phyloP scores from a whole-genome alignment of 2,797 vertebrate genomes.

The Urophycis tenuis region DNA sequence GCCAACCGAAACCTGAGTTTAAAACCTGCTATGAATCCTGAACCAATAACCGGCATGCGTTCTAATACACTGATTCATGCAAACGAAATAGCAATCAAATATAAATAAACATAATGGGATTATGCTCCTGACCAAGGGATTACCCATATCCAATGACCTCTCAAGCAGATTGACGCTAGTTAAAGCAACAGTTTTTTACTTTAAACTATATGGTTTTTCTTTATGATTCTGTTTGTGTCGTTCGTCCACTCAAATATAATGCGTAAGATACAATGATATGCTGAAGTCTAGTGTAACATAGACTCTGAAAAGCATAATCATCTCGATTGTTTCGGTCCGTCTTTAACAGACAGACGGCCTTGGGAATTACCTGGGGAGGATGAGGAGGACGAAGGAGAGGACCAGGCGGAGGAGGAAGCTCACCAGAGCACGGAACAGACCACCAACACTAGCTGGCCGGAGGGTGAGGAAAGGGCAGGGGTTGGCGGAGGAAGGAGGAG shows the following conservation, averaged over 20 bases:
- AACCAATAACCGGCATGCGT: not conserved
- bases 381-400: constrained; percentile 61
- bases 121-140: not conserved
- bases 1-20: not conserved
- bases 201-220: no score
- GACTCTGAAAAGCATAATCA: not conserved
- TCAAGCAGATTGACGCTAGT: not conserved
- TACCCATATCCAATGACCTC: not conserved
- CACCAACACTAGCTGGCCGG: not conserved
- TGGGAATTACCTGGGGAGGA: constrained; percentile 63
- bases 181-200: no score
- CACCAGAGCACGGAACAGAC: constrained; percentile 52
- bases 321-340: not conserved
- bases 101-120: not conserved
- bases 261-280: not conserved
- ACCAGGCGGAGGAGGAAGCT: constrained; percentile 66
- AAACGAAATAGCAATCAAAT: not conserved
- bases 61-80: not conserved
- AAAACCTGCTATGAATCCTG: not conserved
- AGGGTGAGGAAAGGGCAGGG: constrained; percentile 33
- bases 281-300: not conserved
- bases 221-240: not conserved
- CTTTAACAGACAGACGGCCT: constrained; percentile 10
- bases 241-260: not conserved
- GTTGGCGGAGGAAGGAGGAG: constrained; percentile 29